Evolutionary conservation across 2,888 invertebrate species (phyloP).

Genomic region (Orthosia gothica): DNA sequence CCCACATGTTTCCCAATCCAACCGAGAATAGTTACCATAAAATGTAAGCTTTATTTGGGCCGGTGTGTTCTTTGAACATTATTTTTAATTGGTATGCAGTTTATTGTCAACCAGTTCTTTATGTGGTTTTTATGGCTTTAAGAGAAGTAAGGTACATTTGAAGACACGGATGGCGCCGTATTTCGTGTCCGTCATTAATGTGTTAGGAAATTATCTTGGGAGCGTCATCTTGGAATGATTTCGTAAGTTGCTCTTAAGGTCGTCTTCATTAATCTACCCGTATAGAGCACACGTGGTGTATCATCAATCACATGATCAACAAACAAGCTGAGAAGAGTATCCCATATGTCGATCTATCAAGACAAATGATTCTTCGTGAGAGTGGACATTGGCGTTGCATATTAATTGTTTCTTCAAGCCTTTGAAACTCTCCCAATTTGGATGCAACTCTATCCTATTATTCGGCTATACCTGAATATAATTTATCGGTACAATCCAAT

Average conservation of each 20-base stretch:
- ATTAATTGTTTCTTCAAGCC: constrained; percentile 37
- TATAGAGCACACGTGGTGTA: constrained; percentile 53
- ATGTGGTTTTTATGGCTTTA: constrained; percentile 56
- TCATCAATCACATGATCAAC: constrained; percentile 70
- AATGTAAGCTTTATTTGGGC: constrained; percentile 50
- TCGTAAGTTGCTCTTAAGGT: constrained; percentile 52
- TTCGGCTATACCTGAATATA: constrained; percentile 8
- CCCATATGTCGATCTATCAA: constrained; percentile 62
- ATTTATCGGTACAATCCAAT: constrained; percentile 32
- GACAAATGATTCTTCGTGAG: constrained; percentile 67
- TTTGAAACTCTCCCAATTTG: constrained; percentile 39
- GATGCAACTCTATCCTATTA: constrained; percentile 18
- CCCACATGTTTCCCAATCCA: constrained; percentile 64
- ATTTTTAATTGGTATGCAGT: constrained; percentile 62
- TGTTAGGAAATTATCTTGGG: constrained; percentile 54
- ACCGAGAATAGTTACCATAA: constrained; percentile 46
- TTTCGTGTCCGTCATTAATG: constrained; percentile 24
- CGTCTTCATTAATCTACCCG: constrained; percentile 56
- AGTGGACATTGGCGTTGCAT: constrained; percentile 33
- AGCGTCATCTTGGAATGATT: constrained; percentile 51
- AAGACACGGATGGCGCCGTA: constrained; percentile 27
- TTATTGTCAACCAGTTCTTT: constrained; percentile 59
- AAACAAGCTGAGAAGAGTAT: constrained; percentile 57
- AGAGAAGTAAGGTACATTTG: constrained; percentile 39
- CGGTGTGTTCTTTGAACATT: constrained; percentile 57